Evolutionary conservation across 2,797 vertebrate species (phyloP), one percentile per base, ranked within the genome.

Genomic region (Myotis pilosus): DNA sequence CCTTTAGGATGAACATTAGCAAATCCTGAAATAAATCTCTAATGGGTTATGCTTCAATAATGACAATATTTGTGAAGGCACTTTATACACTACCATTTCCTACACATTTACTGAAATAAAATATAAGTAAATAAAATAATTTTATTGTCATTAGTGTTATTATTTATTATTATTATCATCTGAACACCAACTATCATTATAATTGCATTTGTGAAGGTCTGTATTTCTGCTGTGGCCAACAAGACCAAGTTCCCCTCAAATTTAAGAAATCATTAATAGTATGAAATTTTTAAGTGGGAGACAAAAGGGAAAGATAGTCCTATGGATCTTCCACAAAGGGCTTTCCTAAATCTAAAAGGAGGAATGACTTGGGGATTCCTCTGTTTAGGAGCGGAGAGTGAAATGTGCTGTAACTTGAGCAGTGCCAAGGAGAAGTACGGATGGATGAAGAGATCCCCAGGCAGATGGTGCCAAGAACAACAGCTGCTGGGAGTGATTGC

Each of bases 361-460:
- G 90, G 92, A 95, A 82, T 84, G 94, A 84, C 86, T 94, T 41
- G 71, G 96, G 96, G 87, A 92, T 96, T 76, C 95, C 93, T 97
- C 62, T 87, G 57, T 94, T 41, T 28, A 16, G 62, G 79, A 96
- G 76, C 9, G 33, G 91, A 60, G 38, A 89, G 79, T 76, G 51
- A 95, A 95, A 91, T 85, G 91, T 82, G 88, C 6, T 89, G 85
- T 75, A 89, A 91, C 96, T 94, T 95, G 60, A 93, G 88, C 62
- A 91, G 76, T 82, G 78, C 68, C 88, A 44, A 80, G 15, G 72
- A 94, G n/a, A 41, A 28, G 93, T 91, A 5, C 97, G 97, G 96
- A 96, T 95, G 96, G n/a, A 8, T 15, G 11, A 38, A 6, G 86
- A 95, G 93, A 96, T 51, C 71, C 75, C 76, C 96, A 75, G 89